Base-by-base conservation (phyloP, 2,797 vertebrate species). In the Oryzias dopingdopingensis region DNA sequence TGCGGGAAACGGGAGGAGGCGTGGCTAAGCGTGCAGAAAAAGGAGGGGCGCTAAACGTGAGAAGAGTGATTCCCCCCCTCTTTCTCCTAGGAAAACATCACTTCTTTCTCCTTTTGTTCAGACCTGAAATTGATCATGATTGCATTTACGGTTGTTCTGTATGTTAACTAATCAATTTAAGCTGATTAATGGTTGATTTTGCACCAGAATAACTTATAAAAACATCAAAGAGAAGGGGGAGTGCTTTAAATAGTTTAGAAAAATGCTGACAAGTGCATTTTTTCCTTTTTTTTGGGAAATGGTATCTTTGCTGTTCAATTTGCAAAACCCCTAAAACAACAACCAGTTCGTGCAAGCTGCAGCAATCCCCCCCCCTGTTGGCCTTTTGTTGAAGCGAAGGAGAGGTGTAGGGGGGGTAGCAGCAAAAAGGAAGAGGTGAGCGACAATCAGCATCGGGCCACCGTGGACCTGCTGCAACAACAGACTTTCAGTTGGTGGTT, bases 81-180 rank as follows among this genome's bases (percentile, higher is more conserved):
- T 76, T 49, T 57, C 8, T 32, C 29, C 8, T 49, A 74, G 85
- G 83, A 88, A 87, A 89, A 86, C 74, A 84, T 72, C 68, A 83
- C 71, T 74, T 81, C 76, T 80, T 82, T 72, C 56, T 86, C 71
- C 86, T 88, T 86, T 86, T 90, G 82, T 90, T 80, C 74, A 52
- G 74, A 47, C 44, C 65, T 84, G 72, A 62, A 70, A 78, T 66
- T 79, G 76, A 85, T 87, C 74, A 63, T 74, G 76, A 85, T 78
- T 64, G 52, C 59, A 51, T 79, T 65, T 5, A 56, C 57, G 65
- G 67, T 46, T 32, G 40, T 24, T 20, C 26, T 65, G 52, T 62
- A n/a, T 67, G 61, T 48, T 49, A 56, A 79, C 40, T 50, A 24
- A 75, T 72, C 70, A n/a, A 55, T 40, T 41, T 16, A 41, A 48